phyloP scores from a whole-genome alignment of 2,797 vertebrate genomes.

The Ctenopoma kingsleyae region DNA sequence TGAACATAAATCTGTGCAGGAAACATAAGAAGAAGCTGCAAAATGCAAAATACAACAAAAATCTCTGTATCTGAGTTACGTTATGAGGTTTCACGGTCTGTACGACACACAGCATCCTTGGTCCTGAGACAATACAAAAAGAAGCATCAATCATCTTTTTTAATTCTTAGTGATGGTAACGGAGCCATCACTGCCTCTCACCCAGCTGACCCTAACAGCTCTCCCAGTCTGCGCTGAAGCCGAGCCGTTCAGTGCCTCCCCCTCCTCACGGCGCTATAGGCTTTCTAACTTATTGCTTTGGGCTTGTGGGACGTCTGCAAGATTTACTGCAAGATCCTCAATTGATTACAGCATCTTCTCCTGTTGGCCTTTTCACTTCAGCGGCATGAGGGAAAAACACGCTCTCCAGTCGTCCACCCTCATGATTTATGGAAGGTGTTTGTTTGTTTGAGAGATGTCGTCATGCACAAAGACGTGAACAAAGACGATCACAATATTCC shows the following conservation, averaged over 20 bases:
- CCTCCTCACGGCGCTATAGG: conserved; percentile 16
- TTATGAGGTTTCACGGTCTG: too few species aligned
- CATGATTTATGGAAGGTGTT: conserved; percentile 15
- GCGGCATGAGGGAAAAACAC: conserved; percentile 12
- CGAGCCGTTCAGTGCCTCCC: background rate
- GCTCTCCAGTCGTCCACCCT: conserved; percentile 6
- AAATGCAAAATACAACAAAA: too few species aligned
- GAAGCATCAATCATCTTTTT: too few species aligned
- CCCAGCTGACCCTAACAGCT: conserved; percentile 20
- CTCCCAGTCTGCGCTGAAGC: conserved; percentile 22
- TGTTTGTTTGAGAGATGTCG: conserved; percentile 3
- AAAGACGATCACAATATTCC: background rate
- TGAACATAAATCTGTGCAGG: too few species aligned
- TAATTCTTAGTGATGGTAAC: conserved; percentile 18
- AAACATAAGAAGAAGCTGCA: too few species aligned
- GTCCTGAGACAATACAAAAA: too few species aligned
- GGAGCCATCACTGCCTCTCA: conserved; percentile 14
- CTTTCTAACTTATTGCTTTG: conserved; percentile 67
- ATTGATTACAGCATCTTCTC: conserved; percentile 53
- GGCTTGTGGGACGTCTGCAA: conserved; percentile 59
- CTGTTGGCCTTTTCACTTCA: conserved; percentile 52
- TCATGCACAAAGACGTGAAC: background rate
- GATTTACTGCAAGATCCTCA: conserved; percentile 56
- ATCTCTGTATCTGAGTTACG: too few species aligned
- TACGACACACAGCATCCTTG: too few species aligned